Conservation (phyloP, 1,140 invertebrate genomes). For the Zaprionus ornatus region DNA sequence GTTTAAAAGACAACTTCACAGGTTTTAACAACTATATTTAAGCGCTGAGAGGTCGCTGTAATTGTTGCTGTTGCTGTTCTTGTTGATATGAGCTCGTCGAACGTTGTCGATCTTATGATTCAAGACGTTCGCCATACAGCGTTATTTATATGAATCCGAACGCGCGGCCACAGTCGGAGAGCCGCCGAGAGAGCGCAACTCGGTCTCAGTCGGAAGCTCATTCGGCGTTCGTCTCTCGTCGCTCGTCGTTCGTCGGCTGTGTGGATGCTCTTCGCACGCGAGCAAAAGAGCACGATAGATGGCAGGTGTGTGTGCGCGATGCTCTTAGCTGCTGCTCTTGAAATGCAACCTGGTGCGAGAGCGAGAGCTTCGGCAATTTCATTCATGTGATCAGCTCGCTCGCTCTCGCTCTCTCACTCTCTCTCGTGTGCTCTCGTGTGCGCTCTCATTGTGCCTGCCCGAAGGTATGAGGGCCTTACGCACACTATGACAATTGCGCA, state of each 20-base stretch:
- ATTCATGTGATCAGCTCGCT: conserved; percentile 64
- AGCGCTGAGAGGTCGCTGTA: conserved; percentile 16
- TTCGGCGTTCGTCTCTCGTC: background rate
- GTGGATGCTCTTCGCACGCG: conserved; percentile 23
- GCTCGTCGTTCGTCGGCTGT: conserved; percentile 6
- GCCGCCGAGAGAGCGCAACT: conserved; percentile 15
- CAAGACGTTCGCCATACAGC: conserved; percentile 66
- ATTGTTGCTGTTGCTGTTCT: conserved; percentile 25
- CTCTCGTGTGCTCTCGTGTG: conserved; percentile 8
- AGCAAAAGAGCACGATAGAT: conserved; percentile 66
- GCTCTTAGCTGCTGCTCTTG: conserved; percentile 58
- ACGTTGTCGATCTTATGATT: conserved; percentile 83
- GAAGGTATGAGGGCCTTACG: conserved; percentile 41
- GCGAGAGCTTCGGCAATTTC: conserved; percentile 59
- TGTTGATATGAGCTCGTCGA: conserved; percentile 69
- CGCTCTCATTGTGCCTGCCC: conserved; percentile 25
- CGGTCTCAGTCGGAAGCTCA: conserved; percentile 30
- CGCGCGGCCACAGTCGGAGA: conserved; percentile 30
- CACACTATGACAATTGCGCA: background rate
- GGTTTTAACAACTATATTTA: conserved; percentile 32
- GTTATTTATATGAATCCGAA: conserved; percentile 59
- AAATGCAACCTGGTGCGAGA: conserved; percentile 29
- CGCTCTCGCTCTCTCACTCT: conserved; percentile 21
- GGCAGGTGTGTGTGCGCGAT: conserved; percentile 70
- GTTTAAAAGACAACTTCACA: conserved; percentile 30